These are phyloP conservation scores for Pelvicachromis taeniatus DNA, from an alignment of 2,113 vertebrate species.

Conservation along the genomic window DNA sequence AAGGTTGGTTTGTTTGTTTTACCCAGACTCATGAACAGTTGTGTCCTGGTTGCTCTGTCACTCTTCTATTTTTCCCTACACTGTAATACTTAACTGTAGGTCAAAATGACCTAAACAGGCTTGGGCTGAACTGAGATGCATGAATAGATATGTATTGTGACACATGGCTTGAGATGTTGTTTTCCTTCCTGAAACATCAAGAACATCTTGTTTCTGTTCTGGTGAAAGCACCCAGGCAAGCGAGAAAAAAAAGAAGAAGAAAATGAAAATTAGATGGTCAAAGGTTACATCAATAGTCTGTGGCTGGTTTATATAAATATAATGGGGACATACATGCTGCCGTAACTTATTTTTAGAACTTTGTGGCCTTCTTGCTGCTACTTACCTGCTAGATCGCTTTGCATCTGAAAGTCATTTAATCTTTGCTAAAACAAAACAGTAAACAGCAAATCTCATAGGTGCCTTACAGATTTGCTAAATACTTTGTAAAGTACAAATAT, in stretches of 20 bases:
- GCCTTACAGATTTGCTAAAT: background rate
- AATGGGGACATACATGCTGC: background rate
- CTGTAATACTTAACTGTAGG: background rate
- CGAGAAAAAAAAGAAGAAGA: background rate
- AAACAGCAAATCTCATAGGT: background rate
- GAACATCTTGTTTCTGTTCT: slow-evolving; percentile 38
- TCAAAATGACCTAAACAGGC: slow-evolving; percentile 18
- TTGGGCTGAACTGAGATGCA: slow-evolving; percentile 27
- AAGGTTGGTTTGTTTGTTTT: slow-evolving; percentile 15
- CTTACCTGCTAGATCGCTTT: background rate
- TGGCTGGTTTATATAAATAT: background rate
- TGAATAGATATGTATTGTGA: slow-evolving; percentile 40
- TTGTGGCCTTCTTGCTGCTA: background rate
- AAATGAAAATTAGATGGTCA: background rate
- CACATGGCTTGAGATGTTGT: background rate
- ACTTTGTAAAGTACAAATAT: background rate
- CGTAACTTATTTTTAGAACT: background rate
- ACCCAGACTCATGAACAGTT: background rate
- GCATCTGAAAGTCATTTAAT: background rate
- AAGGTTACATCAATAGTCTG: background rate
- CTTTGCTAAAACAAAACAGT: background rate
- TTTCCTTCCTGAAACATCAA: slow-evolving; percentile 33
- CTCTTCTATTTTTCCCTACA: background rate
- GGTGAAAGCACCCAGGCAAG: background rate
- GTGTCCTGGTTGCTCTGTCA: slow-evolving; percentile 8